These are phyloP conservation scores for Microplitis demolitor DNA, from an alignment of 1,140 invertebrate genomes.

Conservation along the genomic window DNA sequence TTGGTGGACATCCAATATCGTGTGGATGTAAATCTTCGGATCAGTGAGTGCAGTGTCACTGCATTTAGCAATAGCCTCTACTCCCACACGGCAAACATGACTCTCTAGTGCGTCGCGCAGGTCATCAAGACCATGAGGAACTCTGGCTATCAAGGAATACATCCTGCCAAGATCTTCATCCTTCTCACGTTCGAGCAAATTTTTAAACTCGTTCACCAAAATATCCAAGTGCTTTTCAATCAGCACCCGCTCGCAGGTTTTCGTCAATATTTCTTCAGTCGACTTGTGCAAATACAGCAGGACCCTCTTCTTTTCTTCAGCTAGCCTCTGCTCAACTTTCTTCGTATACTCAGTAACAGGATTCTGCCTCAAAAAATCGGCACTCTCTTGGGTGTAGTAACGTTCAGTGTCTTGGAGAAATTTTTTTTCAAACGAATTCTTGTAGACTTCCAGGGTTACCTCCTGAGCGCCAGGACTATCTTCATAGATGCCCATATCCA, in stretches of 20 bases:
- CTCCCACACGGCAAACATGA: constrained; percentile 92
- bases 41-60: constrained; percentile 85
- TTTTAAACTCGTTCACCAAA: constrained; percentile 97
- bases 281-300: constrained; percentile 95
- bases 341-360: constrained; percentile 99
- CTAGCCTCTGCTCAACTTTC: constrained; percentile 90
- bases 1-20: constrained; percentile 97
- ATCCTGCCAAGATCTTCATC: constrained; percentile 94
- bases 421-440: constrained; percentile 92
- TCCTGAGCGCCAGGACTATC: constrained; percentile 81
- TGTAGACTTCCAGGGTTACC: constrained; percentile 80
- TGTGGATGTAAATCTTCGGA: constrained; percentile 96
- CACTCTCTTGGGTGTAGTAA: constrained; percentile 94
- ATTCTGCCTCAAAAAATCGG: constrained; percentile 91
- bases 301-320: constrained; percentile 91
- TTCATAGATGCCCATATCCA: constrained; percentile 88
- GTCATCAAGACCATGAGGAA: constrained; percentile 90
- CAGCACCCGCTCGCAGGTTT: constrained; percentile 92
- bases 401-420: constrained; percentile 95
- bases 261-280: constrained; percentile 80
- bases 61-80: constrained; percentile 90
- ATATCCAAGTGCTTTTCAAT: constrained; percentile 97
- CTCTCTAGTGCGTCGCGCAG: constrained; percentile 86
- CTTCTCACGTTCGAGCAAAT: constrained; percentile 92
- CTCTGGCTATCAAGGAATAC: constrained; percentile 92